Base-by-base conservation (phyloP, 2,113 vertebrate species). In the Hippocampus mohnikei region DNA sequence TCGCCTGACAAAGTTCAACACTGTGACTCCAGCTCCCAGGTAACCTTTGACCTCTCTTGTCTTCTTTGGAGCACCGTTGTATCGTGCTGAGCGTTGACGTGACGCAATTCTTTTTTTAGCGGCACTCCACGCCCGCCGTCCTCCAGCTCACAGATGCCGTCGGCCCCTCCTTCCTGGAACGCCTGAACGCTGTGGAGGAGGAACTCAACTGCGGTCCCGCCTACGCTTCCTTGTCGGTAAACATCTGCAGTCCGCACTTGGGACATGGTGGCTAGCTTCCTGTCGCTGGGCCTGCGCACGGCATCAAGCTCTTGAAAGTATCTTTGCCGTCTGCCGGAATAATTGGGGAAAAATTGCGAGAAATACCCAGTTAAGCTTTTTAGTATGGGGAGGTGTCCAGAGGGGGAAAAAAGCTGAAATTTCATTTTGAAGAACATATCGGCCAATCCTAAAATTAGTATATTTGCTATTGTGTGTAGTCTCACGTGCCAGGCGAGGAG, bases 141-240 rank as follows among this genome's bases (percentile, higher is more conserved):
- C 70, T 56, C 25, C 15, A 42, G 13, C 18, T 58, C 82, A 33
- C 85, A 67, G 0, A 90, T 90, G 15, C 83, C 91, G 2, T 73
- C 13, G 80, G 83, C 3, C 64, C 66, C 1, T 86, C 87, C 12
- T 90, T 90, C 67, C 50, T 89, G 29, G 89, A 88, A 44, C 75
- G 84, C 59, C 84, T 89, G 1, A 83, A 83, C 0, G 88, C 88
- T 40, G 89, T 90, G 70, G 95, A 98, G 56, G 94, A 95, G 11
- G 96, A 98, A 67, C 56, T 98, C 81, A 93, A 92, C 10, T 92
- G 89, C 0, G 93, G 92, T 81, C 90, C 92, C 0, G 75, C 94
- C 7, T 94, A 92, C 87, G 89, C 93, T 46, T 87, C 92, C 42
- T 94, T 91, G 76, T 95, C 96, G 94, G 96, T 98, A 87, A 48